phyloP scores from a whole-genome alignment of 2,113 vertebrate species.

The Eretmochelys imbricata region DNA sequence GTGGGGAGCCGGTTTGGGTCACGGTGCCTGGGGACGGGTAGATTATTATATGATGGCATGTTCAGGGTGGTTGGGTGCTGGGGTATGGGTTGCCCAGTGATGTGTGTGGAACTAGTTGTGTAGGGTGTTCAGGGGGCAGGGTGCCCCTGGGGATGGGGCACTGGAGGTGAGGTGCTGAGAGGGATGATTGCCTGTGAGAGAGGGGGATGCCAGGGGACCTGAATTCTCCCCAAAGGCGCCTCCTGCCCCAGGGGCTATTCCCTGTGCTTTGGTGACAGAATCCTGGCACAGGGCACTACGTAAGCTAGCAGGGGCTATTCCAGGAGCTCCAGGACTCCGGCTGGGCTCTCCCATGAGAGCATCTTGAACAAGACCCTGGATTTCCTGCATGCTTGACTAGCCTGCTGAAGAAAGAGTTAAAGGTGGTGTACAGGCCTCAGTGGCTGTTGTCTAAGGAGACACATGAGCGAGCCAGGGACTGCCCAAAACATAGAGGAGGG shows the following conservation, averaged over 20 bases:
- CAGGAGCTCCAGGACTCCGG: too few species aligned
- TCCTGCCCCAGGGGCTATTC: background rate
- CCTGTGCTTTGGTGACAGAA: too few species aligned
- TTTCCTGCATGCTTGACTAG: background rate
- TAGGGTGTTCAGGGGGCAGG: background rate
- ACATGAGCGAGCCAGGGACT: background rate
- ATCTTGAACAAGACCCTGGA: background rate
- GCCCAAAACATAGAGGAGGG: background rate
- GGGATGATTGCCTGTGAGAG: background rate
- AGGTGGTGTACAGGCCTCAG: background rate
- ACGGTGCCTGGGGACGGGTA: background rate
- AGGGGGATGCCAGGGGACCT: background rate
- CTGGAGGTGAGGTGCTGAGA: background rate
- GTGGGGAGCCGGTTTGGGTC: background rate
- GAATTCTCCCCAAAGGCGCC: background rate
- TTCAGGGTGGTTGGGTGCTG: background rate
- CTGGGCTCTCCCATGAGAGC: too few species aligned
- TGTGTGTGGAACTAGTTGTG: background rate
- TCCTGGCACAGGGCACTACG: too few species aligned
- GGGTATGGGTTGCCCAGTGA: background rate
- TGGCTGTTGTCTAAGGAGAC: background rate
- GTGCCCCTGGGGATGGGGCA: background rate
- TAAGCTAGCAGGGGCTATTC: too few species aligned
- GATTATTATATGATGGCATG: background rate
- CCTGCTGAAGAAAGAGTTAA: background rate